Evolutionary conservation across 2,888 invertebrate genomes (phyloP), one percentile per base, ranked within the genome.

Genomic region (Pristionchus entomophagus): DNA sequence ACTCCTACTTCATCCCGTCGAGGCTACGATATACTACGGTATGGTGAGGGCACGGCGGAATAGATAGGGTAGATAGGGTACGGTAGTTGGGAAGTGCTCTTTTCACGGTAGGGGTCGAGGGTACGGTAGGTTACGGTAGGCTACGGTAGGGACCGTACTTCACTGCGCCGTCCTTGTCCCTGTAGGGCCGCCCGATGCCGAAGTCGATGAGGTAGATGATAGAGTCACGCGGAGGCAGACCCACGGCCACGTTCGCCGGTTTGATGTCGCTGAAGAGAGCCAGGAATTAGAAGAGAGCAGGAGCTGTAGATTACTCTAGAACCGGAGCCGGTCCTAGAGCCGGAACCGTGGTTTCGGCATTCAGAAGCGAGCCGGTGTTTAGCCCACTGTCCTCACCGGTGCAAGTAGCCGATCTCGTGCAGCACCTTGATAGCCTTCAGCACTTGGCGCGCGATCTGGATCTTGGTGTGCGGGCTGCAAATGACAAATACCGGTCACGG

Each of bases 241-340:
- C 73, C n/a, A 73, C 41, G 32, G 73, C 73, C 41, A 38, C 41
- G 26, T 73, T 73, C 17, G 73, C 73, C 73, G 73, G 73, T 32
- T 73, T 73, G 73, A 73, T 73, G 26, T 73, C 73, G 38, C 73
- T 73, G 73, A n/a, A 56, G 56, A n/a, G n/a, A 56, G 56, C 56
- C 56, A 22, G 56, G 17, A 56, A 56, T 8, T 56, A 17, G 5
- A 17, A 5, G 10, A 56, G 56, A 56, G 45, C 26, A 2, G 73
- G 45, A 73, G 5, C 69, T 22, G 69, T 38, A 6, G 19, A 65
- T 8, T n/a, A 22, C 35, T 4, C 10, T 17, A 65, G 35, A 35
- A 29, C 65, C 65, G 32, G 65, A 38, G 65, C 65, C 65, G 65
- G 59, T 5, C 29, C 59, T 59, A 10, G 12, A 59, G 1, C 59